phyloP scores from a whole-genome alignment of 1,140 invertebrate species.

The Pachypsylla venusta region DNA sequence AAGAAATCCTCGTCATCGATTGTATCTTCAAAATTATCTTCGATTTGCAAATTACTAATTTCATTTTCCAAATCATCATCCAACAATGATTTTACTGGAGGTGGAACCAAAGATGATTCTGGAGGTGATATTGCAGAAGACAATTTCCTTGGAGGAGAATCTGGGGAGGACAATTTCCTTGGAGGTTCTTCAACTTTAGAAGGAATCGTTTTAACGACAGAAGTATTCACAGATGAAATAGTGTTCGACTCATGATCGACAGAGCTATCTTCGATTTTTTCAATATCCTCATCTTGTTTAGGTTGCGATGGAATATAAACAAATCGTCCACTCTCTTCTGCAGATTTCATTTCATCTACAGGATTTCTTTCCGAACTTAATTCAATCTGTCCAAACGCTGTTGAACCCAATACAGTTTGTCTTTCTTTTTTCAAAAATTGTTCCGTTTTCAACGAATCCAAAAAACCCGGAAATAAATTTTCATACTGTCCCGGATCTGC shows the following conservation, averaged over 20 bases:
- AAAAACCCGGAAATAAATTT: constrained; percentile 85
- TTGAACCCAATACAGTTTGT: constrained; percentile 37
- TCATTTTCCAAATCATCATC: too few species aligned
- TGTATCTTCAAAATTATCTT: too few species aligned
- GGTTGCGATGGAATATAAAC: constrained; percentile 27
- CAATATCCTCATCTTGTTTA: constrained; percentile 17
- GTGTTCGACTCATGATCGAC: background rate
- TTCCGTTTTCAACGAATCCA: constrained; percentile 60
- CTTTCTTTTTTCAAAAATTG: constrained; percentile 42
- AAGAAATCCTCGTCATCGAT: too few species aligned
- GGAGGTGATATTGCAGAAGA: too few species aligned
- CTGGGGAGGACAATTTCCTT: too few species aligned
- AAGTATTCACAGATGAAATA: background rate
- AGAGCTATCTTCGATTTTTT: too few species aligned
- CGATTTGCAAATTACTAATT: too few species aligned
- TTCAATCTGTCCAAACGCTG: constrained; percentile 33
- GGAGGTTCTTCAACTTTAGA: too few species aligned
- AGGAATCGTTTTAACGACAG: too few species aligned
- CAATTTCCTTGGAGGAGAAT: too few species aligned
- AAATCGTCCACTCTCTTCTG: constrained; percentile 39
- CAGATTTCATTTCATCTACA: constrained; percentile 51
- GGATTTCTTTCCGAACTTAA: constrained; percentile 54
- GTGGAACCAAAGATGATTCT: too few species aligned
- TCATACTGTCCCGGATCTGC: constrained; percentile 93
- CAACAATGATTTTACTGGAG: too few species aligned